Evolutionary conservation across 1,140 invertebrate genomes (phyloP), one percentile per base, ranked within the genome.

Genomic region (Penaeus indicus): DNA sequence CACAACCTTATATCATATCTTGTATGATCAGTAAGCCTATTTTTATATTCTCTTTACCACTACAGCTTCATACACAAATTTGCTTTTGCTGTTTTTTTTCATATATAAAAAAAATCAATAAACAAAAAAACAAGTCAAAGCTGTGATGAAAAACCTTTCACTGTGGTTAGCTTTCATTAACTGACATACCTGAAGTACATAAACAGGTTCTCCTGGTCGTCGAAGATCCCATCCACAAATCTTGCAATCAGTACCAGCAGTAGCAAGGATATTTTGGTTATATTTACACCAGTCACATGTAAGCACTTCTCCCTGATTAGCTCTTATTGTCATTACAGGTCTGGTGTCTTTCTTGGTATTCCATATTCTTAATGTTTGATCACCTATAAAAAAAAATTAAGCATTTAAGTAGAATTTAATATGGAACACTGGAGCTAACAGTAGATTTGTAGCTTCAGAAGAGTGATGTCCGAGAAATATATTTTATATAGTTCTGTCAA

Each of bases 211-310:
- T 60, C 27, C 18, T 25, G 81, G 72, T 38, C 84, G 80, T 61
- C 87, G 67, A 18, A 88, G 82, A 67, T 88, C 87, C 87, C 87
- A 88, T 3, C 67, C 87, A 79, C 11, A 47, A 25, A 88, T 88
- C 21, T 54, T 64, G 32, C 67, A 27, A 38, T 88, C 81, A 21
- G 87, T 88, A 16, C 81, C 69, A 63, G 87, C 60, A n/a, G 87
- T 88, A 38, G 82, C 87, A 84, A 88, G 79, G 75, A 88, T 63
- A 63, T 88, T 88, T 78, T 88, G 67, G 61, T 88, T 84, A 69
- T 88, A 88, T 69, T 88, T 88, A 80, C 81, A 88, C 87, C 87
- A 88, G 60, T 88, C 87, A 79, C 87, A 88, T 54, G 79, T 88
- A 22, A 88, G 75, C 4, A 63, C 87, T 62, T 88, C 87, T 47